Evolutionary conservation across 2,888 invertebrate genomes (phyloP), one percentile per base, ranked within the genome.

Genomic region (Uropetala carovei): DNA sequence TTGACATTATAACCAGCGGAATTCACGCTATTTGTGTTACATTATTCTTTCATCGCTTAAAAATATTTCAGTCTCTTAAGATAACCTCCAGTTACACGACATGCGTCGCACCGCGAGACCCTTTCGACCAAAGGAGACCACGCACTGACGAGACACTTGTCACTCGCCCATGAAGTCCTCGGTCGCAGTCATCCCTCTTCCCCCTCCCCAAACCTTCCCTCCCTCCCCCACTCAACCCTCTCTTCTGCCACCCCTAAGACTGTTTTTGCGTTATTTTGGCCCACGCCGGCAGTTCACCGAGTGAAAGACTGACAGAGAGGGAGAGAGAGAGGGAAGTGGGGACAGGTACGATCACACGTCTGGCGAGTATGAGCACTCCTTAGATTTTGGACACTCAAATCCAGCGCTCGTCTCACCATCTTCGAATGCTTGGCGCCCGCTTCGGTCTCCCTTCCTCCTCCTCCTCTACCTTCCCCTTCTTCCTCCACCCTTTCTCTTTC

Each of bases 201-300:
- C 5, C 14, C 43, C 82, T 14, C 30, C 16, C 10, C 56, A 13
- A 43, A 43, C 10, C 30, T 16, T 43, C 43, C 5, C 14, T 30
- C 27, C 82, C 22, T 16, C 30, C 13, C 5, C 43, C 5, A 14
- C 14, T 68, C 56, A 83, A 30, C 89, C 16, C 89, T n/a, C 81
- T 27, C 89, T 30, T 43, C 64, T 18, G n/a, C 64, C 89, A n/a
- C 13, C 14, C 16, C 22, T 16, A 59, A 22, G 60, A 27, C 59
- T n/a, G 64, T 89, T 64, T 83, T 89, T 64, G 89, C 89, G 89
- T 89, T 89, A 89, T 89, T 89, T 89, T 89, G 64, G 89, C 89
- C 89, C 83, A n/a, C 83, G 83, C 27, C 64, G 30, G n/a, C 64
- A 60, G 22, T 11, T 30, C 82, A 43, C 27, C 18, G 56, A 83